Percentiles rank a stretch among this genome's conserved stretches.
Evolutionary conservation across 2,113 vertebrate genomes (phyloP).

Genomic region (Saccopteryx bilineata): DNA sequence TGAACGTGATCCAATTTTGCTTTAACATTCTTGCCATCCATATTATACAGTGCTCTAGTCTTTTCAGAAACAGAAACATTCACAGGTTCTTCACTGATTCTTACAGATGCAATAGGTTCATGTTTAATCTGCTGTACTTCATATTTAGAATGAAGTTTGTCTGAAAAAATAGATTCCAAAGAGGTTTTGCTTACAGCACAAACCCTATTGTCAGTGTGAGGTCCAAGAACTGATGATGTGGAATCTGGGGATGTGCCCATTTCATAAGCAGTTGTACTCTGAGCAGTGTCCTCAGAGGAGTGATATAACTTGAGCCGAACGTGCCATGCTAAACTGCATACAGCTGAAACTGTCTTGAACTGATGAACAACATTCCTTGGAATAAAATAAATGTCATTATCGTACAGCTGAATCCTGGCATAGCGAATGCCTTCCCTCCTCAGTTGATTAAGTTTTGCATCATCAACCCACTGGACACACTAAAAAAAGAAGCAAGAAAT

Average conservation of each 20-base stretch:
- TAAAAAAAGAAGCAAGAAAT: slow-evolving; percentile 76
- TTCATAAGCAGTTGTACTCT: slow-evolving; percentile 83
- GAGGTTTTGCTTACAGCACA: slow-evolving; percentile 84
- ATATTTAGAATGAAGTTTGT: slow-evolving; percentile 84
- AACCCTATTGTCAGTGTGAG: slow-evolving; percentile 84
- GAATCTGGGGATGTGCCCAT: slow-evolving; percentile 82
- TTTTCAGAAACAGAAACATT: slow-evolving; percentile 86
- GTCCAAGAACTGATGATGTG: slow-evolving; percentile 82
- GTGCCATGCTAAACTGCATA: slow-evolving; percentile 98
- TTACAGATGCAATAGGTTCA: slow-evolving; percentile 85
- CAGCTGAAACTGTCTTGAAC: slow-evolving; percentile 98
- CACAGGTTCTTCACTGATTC: slow-evolving; percentile 85
- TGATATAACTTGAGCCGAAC: slow-evolving; percentile 95
- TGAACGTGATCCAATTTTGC: slow-evolving; percentile 86
- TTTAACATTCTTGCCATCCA: slow-evolving; percentile 85
- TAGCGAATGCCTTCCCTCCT: slow-evolving; percentile 98
- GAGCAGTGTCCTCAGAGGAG: slow-evolving; percentile 85
- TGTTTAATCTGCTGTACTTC: slow-evolving; percentile 87
- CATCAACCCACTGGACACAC: slow-evolving; percentile 99
- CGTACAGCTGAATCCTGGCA: slow-evolving; percentile 96
- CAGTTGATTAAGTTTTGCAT: slow-evolving; percentile 99
- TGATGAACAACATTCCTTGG: slow-evolving; percentile 98
- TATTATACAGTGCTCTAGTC: slow-evolving; percentile 85
- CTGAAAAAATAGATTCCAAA: slow-evolving; percentile 86
- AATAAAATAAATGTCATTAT: slow-evolving; percentile 99